Percentiles rank a stretch among this genome's conserved stretches.
Evolutionary conservation across 1,140 invertebrate species (phyloP).

Genomic region (Ceratosolen solmsi): DNA sequence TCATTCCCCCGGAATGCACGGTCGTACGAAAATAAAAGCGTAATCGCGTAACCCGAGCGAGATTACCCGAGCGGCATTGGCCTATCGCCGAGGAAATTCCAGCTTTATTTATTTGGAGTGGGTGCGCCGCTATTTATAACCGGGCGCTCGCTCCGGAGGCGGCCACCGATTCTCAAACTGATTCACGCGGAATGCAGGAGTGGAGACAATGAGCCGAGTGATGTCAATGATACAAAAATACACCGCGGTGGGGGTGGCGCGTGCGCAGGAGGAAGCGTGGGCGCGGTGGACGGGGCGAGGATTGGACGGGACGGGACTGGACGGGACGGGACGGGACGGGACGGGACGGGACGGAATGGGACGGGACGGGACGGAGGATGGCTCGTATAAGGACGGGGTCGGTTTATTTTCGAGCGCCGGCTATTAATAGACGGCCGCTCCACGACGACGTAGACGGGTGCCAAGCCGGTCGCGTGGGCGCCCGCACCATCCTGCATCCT

Average conservation of each 20-base stretch:
- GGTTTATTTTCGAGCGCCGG: conserved; percentile 44
- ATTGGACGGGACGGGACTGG: neutral
- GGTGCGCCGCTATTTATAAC: neutral
- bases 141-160: neutral
- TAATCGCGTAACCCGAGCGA: neutral
- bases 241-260: neutral
- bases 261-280: neutral
- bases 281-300: neutral
- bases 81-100: neutral
- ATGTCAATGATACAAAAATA: conserved; percentile 35
- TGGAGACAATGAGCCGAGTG: conserved; percentile 15
- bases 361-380: neutral
- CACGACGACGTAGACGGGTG: neutral
- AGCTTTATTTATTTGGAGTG: neutral
- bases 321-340: neutral
- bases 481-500: neutral
- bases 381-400: conserved; percentile 27
- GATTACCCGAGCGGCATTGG: neutral
- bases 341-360: neutral
- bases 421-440: conserved; percentile 36
- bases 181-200: conserved; percentile 33
- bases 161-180: neutral
- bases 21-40: neutral
- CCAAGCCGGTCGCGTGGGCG: neutral
- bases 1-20: neutral